Base-by-base conservation (phyloP, 2,797 vertebrate species). In the Gastrophryne carolinensis region DNA sequence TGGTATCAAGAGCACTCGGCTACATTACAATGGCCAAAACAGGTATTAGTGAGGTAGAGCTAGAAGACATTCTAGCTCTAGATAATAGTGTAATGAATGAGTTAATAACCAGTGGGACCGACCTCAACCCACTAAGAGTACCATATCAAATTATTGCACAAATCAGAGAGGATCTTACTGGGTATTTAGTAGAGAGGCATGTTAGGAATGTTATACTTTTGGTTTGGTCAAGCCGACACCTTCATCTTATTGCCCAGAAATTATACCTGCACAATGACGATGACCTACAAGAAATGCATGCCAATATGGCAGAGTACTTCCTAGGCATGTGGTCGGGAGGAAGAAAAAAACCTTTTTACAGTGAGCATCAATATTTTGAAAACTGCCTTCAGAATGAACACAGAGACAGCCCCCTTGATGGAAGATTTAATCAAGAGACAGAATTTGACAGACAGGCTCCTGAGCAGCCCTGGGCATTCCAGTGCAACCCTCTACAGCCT, bases 391-490 rank as follows among this genome's bases (percentile, higher is more conserved):
- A 91, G 83, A 93, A 80, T 79, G 92, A 92, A n/a, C 92, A 91
- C 41, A 94, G 93, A 85, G 95, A 95, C 79, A 87, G 94, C 79
- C 93, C 90, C 0, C 87, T 95, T 62, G 93, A 94, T 61, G 95
- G 95, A 75, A 98, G 95, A 80, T 92, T 91, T 34, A 82, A 92
- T 79, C 95, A 98, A 65, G 95, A 98, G 81, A 90, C 91, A 50
- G 96, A 94, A 4, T 98, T 98, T 52, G 98, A 99, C 84, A 91
- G 98, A 69, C 97, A 99, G 81, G 94, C 94, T 5, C 97, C 97
- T 0, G 96, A 98, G 76, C 98, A 99, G 87, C 98, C 98, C 17
- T 99, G 98, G 98, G 96, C 98, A 73, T 99, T 99, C 81, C 98
- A 99, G 79, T 99, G 98, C 80, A 99, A 98, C 73, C 93, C 97